Percentiles rank a stretch among this genome's conserved stretches.
Conservation (phyloP, 2,888 invertebrate species). For the Gastrophysa polygoni region DNA sequence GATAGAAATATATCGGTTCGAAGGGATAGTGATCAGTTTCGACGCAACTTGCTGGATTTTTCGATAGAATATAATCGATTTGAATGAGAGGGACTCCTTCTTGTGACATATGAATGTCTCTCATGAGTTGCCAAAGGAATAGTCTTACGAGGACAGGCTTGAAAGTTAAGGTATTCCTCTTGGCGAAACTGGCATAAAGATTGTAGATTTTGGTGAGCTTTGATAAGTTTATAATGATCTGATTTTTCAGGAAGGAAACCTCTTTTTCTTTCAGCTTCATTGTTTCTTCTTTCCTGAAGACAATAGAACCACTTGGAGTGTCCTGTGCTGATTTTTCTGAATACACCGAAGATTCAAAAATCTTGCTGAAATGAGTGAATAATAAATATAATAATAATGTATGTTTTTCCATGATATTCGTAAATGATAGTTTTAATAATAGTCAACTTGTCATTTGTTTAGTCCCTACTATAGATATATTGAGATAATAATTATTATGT, state of each 20-base stretch:
- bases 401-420: no score
- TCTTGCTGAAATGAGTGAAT: background rate
- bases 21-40: slow-evolving; percentile 63
- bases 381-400: no score
- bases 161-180: slow-evolving; percentile 44
- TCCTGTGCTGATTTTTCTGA: background rate
- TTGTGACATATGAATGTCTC: slow-evolving; percentile 61
- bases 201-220: slow-evolving; percentile 62
- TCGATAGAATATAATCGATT: slow-evolving; percentile 60
- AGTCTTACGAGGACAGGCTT: slow-evolving; percentile 59
- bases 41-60: slow-evolving; percentile 60
- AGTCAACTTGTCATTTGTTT: no score
- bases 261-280: slow-evolving; percentile 50
- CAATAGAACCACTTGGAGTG: background rate
- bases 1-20: slow-evolving; percentile 68
- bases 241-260: slow-evolving; percentile 58
- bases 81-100: slow-evolving; percentile 61
- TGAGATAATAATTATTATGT: no score
- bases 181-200: slow-evolving; percentile 60
- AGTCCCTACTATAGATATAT: no score
- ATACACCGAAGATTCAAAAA: background rate
- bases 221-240: slow-evolving; percentile 59
- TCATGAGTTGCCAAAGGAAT: slow-evolving; percentile 67
- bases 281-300: background rate
- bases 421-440: no score